A percentile compares a stretch with the other conserved stretches of the same genome.
These are phyloP conservation scores for Amorpha juglandis DNA, from an alignment of 2,888 invertebrate genomes.

Conservation along the genomic window DNA sequence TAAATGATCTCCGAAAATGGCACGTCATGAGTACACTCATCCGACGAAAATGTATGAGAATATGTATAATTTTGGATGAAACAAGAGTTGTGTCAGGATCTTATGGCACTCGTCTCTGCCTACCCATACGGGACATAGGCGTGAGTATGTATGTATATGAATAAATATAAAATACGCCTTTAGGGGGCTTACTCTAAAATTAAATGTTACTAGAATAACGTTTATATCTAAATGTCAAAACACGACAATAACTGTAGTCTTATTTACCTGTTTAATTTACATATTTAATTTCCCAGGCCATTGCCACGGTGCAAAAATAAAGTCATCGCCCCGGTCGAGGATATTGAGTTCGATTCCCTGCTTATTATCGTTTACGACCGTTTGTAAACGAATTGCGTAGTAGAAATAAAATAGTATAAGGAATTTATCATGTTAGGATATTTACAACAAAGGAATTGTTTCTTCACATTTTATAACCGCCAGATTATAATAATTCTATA, in stretches of 20 bases:
- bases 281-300: neutral
- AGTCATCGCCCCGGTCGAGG: neutral
- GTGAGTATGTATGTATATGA: too few relatives aligned
- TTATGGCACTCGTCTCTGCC: too few relatives aligned
- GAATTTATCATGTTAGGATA: neutral
- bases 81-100: too few relatives aligned
- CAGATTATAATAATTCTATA: neutral
- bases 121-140: too few relatives aligned
- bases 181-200: too few relatives aligned
- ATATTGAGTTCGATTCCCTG: neutral
- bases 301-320: neutral
- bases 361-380: neutral
- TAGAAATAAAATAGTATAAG: too few relatives aligned
- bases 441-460: neutral
- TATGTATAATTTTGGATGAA: too few relatives aligned
- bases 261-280: neutral
- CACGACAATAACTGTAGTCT: neutral
- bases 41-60: too few relatives aligned
- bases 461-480: neutral
- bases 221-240: neutral
- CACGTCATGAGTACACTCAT: too few relatives aligned
- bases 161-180: too few relatives aligned
- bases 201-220: too few relatives aligned
- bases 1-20: too few relatives aligned
- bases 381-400: neutral